Evolutionary conservation across 2,888 invertebrate genomes (phyloP).

Genomic region (Neoaliturus tenellus): DNA sequence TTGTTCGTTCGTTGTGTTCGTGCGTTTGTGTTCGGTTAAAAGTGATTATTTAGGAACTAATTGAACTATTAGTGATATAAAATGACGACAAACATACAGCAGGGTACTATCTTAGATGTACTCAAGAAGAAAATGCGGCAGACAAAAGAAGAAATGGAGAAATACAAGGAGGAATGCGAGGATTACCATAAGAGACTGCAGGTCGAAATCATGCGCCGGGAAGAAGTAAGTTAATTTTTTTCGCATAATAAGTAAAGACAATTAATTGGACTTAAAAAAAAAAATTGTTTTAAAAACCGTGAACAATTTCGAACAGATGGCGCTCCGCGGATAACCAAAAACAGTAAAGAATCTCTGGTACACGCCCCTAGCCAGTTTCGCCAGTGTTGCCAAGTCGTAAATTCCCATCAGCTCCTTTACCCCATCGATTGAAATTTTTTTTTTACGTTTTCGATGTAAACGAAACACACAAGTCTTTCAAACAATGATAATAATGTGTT

Average conservation of each 20-base stretch:
- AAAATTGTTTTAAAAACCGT: background rate
- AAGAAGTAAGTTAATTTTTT: constrained; percentile 89
- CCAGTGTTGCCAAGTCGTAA: constrained; percentile 51
- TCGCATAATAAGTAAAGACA: background rate
- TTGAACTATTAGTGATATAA: constrained; percentile 68
- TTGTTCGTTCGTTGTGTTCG: constrained; percentile 61
- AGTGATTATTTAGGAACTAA: constrained; percentile 57
- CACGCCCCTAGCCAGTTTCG: constrained; percentile 44
- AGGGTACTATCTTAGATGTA: constrained; percentile 96
- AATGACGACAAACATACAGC: constrained; percentile 94
- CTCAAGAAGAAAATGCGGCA: constrained; percentile 99
- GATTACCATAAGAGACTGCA: constrained; percentile 96
- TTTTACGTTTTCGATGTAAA: too few relatives aligned
- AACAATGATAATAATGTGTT: too few relatives aligned
- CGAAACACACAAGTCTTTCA: too few relatives aligned
- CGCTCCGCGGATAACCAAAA: background rate
- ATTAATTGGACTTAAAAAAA: background rate
- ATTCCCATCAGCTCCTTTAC: background rate
- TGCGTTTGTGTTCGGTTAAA: constrained; percentile 49
- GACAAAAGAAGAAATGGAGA: constrained; percentile 99
- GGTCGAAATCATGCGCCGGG: constrained; percentile 96
- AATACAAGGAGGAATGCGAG: constrained; percentile 98
- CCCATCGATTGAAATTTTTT: constrained; percentile 37
- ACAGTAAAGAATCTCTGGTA: background rate
- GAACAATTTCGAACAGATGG: background rate